Conservation (phyloP, 2,888 invertebrate species). For the Macaria notata region DNA sequence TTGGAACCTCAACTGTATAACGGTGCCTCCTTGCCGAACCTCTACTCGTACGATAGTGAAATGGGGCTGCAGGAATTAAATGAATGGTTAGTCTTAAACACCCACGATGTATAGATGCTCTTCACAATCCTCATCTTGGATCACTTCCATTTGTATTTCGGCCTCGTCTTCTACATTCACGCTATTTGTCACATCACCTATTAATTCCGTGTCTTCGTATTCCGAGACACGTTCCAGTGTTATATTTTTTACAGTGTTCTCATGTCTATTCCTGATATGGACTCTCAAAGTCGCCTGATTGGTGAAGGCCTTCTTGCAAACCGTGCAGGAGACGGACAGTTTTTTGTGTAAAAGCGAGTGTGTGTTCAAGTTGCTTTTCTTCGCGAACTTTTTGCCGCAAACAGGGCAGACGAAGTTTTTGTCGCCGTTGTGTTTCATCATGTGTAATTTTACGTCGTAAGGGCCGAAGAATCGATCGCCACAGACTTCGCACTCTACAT, state of each 20-base stretch:
- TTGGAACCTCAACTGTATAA: too few relatives aligned
- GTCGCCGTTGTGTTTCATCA: conserved; percentile 79
- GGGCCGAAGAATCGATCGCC: conserved; percentile 72
- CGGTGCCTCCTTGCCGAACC: too few relatives aligned
- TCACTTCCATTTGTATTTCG: conserved; percentile 54
- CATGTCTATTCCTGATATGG: conserved; percentile 57
- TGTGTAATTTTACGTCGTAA: conserved; percentile 74
- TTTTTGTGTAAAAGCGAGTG: conserved; percentile 83
- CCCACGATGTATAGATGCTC: conserved; percentile 17
- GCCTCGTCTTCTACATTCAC: conserved; percentile 26
- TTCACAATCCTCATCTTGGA: conserved; percentile 53
- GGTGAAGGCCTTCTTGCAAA: conserved; percentile 80
- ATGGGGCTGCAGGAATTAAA: too few relatives aligned
- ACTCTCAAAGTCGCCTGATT: conserved; percentile 62
- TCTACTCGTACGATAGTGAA: too few relatives aligned
- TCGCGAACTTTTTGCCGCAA: conserved; percentile 83
- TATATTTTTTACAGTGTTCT: too few relatives aligned
- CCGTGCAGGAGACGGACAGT: conserved; percentile 67
- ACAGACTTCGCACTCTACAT: conserved; percentile 71
- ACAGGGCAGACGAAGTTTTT: conserved; percentile 81
- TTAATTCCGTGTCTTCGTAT: too few relatives aligned
- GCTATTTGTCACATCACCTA: too few relatives aligned
- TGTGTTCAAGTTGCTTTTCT: conserved; percentile 82
- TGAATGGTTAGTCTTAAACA: too few relatives aligned
- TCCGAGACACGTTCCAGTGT: too few relatives aligned